Evolutionary conservation across 2,888 invertebrate species (phyloP), one percentile per base, ranked within the genome.

Genomic region (Cetonia aurata): DNA sequence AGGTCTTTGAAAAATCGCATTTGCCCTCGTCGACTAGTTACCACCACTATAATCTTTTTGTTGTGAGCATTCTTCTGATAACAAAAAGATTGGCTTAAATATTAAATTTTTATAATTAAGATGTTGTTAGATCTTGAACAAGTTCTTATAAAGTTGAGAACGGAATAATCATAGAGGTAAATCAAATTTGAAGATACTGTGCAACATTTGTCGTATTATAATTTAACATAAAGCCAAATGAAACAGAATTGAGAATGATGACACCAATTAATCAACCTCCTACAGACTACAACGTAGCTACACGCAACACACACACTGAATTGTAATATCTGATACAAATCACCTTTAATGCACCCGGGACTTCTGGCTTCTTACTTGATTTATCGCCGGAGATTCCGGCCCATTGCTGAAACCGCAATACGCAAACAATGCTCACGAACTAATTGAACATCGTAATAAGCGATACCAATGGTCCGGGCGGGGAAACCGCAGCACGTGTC

Each of bases 401-500:
- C 50, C 67, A 67, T 69, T 46, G 60, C 19, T 25, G 42, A 71
- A 69, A 57, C 62, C 62, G 50, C 62, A 65, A 50, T 65, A 17
- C 62, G 62, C 57, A 65, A 72, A 73, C 72, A 71, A 70, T 74
- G 69, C 73, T 72, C 76, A 37, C 37, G 76, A 78, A 79, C 80
- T 80, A 82, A 82, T 81, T 81, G 81, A 81, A 81, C 80, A 78
- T 79, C 80, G 80, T 82, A 82, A 69, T 69, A 62, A 62, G 69
- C 53, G 53, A 53, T 55, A 67, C 55, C 53, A 41, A 53, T 55
- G 67, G 25, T 13, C 37, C 55, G 53, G 55, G n/a, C 67, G 55
- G 53, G 52, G 57, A 57, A 69, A 69, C 71, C 71, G 71, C 79
- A 75, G 77, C 82, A 82, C 82, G 82, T 82, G 82, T 81, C 82